Base-by-base conservation (phyloP, 2,113 vertebrate species). In the Regulus satrapa region DNA sequence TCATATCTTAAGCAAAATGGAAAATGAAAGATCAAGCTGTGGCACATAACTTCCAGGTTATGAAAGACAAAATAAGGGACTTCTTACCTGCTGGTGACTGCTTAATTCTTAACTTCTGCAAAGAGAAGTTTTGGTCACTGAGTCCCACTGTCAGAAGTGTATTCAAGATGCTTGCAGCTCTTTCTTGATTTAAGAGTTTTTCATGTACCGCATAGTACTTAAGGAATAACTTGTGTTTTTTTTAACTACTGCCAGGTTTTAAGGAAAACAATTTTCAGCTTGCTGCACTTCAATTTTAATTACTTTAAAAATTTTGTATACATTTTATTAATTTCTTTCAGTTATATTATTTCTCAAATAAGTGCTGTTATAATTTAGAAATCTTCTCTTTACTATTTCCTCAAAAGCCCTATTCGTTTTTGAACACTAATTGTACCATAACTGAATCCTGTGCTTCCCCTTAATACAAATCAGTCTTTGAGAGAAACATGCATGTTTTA, bases 401-500 rank as follows among this genome's bases (percentile, higher is more conserved):
- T 85, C 49, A 34, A 68, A 75, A 76, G 69, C 52, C 16, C n/a
- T 52, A 21, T 61, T 85, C 2, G 9, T 62, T 76, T 95, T 90
- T 83, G 41, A 83, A 31, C 2, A 16, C 46, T 84, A 58, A 62
- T 43, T 80, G 12, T 69, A 43, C 40, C 91, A 36, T 80, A 91
- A 40, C 43, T 25, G 49, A 67, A 48, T 80, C 55, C 51, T 62
- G 12, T 94, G 17, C 40, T 59, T 75, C 18, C 23, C 7, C 15
- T 52, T 78, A 56, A 66, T 83, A 72, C 58, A 77, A 69, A 55
- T 41, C 23, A 85, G 5, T 51, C 31, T 88, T 67, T 64, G 41
- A 72, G 62, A 82, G n/a, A 88, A 91, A 92, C 8, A 19, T 52
- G 41, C 41, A 16, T 67, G 20, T 61, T 94, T 93, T 81, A 55